These are phyloP conservation scores for Halcyon badia DNA, from an alignment of 2,797 vertebrate genomes.

Conservation along the genomic window DNA sequence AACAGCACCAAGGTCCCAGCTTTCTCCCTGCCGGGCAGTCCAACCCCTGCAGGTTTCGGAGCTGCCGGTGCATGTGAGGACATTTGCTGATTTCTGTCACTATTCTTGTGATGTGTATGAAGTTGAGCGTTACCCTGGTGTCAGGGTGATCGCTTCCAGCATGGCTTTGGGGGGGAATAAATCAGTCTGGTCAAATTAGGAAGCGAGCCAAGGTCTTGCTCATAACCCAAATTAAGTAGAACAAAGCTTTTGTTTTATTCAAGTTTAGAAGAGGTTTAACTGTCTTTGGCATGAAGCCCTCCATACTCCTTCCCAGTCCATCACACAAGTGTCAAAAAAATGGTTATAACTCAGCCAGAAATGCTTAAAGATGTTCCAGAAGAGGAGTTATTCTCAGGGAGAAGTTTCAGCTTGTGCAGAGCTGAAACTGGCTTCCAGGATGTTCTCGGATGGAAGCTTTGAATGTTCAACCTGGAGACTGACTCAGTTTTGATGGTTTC, in stretches of 20 bases:
- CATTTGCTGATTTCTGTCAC: not conserved
- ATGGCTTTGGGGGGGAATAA: not conserved
- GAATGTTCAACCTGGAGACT: not conserved
- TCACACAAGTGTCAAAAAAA: not conserved
- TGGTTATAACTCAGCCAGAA: not conserved
- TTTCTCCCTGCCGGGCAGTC: not conserved
- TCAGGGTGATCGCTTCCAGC: not conserved
- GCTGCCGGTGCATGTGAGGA: not conserved
- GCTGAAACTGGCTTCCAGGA: not conserved
- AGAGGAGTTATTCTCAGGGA: not conserved
- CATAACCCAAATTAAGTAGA: not conserved
- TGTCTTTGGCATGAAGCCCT: not conserved
- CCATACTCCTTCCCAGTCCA: not conserved
- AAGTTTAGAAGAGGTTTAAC: not conserved
- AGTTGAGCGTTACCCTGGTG: not conserved
- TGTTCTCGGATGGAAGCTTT: not conserved
- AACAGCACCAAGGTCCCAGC: not conserved
- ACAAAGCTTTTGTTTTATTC: not conserved
- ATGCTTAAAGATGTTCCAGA: not conserved
- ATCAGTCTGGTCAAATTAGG: not conserved
- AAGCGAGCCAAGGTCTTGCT: not conserved
- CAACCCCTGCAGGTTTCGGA: not conserved
- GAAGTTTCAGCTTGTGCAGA: not conserved
- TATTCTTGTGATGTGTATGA: not conserved
- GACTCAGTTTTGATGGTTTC: not conserved